Percentiles rank a stretch among this genome's conserved stretches.
phyloP scores from a whole-genome alignment of 1,140 invertebrate species.

The Pseudomyrmex cubaensis region DNA sequence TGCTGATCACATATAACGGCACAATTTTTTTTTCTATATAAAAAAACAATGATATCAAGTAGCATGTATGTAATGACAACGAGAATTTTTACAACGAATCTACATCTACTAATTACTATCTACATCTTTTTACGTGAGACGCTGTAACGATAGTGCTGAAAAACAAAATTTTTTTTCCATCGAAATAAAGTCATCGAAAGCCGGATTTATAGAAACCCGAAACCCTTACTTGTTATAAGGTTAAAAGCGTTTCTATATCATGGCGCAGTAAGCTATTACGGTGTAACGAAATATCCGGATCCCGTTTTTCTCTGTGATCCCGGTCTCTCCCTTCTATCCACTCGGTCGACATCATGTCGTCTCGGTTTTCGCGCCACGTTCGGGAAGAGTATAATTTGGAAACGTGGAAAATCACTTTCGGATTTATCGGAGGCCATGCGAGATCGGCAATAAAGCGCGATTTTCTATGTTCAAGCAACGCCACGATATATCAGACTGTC shows the following conservation, averaged over 20 bases:
- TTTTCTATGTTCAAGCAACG: slow-evolving; percentile 36
- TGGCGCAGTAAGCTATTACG: slow-evolving; percentile 35
- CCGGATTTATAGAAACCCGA: slow-evolving; percentile 1
- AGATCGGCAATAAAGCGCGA: slow-evolving; percentile 39
- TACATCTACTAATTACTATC: no score
- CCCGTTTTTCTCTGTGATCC: slow-evolving; percentile 25
- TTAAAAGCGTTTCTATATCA: slow-evolving; percentile 47
- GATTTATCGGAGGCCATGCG: slow-evolving; percentile 37
- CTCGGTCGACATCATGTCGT: slow-evolving; percentile 1
- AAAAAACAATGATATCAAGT: no score
- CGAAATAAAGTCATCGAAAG: neutral
- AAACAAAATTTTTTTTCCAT: neutral
- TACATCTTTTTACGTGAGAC: no score
- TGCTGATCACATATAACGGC: no score
- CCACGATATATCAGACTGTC: neutral
- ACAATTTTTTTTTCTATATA: no score
- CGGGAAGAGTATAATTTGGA: slow-evolving; percentile 48
- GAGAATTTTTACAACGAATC: neutral
- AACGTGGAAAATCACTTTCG: slow-evolving; percentile 58
- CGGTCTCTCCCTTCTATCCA: neutral
- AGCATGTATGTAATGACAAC: no score
- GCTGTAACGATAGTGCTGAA: neutral
- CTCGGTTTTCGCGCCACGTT: slow-evolving; percentile 29
- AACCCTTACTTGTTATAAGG: neutral
- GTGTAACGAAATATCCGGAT: slow-evolving; percentile 45